Base-by-base conservation (phyloP, 2,113 vertebrate genomes). In the Colistium nudipinnis region DNA sequence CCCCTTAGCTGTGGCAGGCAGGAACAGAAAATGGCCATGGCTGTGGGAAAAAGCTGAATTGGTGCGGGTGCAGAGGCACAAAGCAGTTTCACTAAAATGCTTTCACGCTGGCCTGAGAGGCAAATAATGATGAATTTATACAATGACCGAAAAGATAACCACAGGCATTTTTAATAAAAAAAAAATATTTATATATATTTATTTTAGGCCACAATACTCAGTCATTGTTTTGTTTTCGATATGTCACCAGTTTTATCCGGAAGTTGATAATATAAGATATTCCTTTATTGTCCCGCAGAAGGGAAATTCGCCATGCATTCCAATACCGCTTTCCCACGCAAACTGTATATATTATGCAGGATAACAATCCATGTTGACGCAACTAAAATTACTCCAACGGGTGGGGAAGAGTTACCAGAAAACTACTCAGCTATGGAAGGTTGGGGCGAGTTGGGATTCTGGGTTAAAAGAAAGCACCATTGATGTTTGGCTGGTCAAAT, bases 1-100 rank as follows among this genome's bases (percentile, higher is more conserved):
- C 66, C 69, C 70, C 63, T 55, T 82, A 68, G 78, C 72, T 70
- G 63, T 64, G 44, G 80, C 75, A 54, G 67, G 69, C 17, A 65
- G 56, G 19, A 57, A 44, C 39, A 68, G 36, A 68, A 60, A 74
- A 72, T 65, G 63, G 44, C 73, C 61, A 19, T 43, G 27, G 61
- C 38, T 52, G 63, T 19, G 2, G 13, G 57, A 62, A 28, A 45
- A 41, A 41, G 41, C 28, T 6, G 16, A 39, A 43, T 16, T 17
- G 43, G 36, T 43, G 47, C 1, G 7, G 51, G 19, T 8, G 54
- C n/a, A 64, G 36, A 14, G 22, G 56, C 66, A 66, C 30, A 59
- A 85, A 68, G 38, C 14, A 35, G 36, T 31, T 57, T 59, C 9
- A 33, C 7, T 51, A 71, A 81, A 53, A 6, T 38, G 28, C 6